Evolutionary conservation across 2,888 invertebrate species (phyloP).

Genomic region (Athripsodes cinereus): DNA sequence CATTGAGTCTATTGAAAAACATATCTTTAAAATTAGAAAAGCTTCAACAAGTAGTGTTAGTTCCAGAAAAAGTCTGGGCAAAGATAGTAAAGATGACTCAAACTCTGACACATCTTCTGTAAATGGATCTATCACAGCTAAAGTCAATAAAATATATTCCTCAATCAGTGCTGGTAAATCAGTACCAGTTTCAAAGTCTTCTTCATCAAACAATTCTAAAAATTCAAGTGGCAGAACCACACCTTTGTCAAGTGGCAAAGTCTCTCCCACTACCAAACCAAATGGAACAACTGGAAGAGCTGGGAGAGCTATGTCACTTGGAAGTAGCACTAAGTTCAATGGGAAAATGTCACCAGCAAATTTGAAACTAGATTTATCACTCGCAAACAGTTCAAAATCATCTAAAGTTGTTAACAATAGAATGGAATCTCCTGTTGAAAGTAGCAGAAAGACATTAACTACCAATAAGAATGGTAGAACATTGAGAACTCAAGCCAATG

Average conservation of each 20-base stretch:
- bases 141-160: constrained; percentile 7
- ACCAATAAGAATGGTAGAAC: constrained; percentile 10
- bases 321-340: constrained; percentile 3
- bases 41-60: background rate
- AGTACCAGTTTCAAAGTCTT: constrained; percentile 1
- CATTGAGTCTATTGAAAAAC: constrained; percentile 5
- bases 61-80: background rate
- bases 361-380: constrained; percentile 23
- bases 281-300: constrained; percentile 11
- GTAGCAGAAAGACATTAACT: constrained; percentile 20
- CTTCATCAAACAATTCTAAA: constrained; percentile 15
- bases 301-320: constrained; percentile 5
- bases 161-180: constrained; percentile 3
- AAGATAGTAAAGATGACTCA: constrained; percentile 7
- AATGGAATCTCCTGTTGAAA: constrained; percentile 26
- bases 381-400: constrained; percentile 15
- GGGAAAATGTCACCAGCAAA: constrained; percentile 24
- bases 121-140: constrained; percentile 32
- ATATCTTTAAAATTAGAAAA: background rate
- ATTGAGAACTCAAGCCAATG: constrained; percentile 19
- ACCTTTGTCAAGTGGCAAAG: constrained; percentile 21
- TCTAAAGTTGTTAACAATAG: constrained; percentile 23
- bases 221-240: constrained; percentile 22
- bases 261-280: constrained; percentile 18
- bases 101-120: constrained; percentile 18